Conservation (phyloP, 2,113 vertebrate species). For the Odontesthes bonariensis region DNA sequence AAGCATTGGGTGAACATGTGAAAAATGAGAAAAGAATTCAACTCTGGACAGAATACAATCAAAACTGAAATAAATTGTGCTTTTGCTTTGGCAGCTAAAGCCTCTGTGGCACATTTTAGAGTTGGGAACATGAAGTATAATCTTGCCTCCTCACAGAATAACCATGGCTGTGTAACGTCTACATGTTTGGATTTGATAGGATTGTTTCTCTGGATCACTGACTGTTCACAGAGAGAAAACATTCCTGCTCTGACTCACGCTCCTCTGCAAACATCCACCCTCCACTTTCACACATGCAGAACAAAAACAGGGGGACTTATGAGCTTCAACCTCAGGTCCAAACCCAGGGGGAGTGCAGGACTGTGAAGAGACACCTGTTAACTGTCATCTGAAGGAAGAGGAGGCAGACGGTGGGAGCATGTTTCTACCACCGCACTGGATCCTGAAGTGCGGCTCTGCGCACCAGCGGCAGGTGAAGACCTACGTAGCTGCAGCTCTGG, state of each 20-base stretch:
- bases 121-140: not conserved
- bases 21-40: too few relatives aligned
- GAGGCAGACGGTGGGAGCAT: not conserved
- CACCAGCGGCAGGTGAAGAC: constrained; percentile 7
- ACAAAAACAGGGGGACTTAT: not conserved
- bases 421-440: constrained; percentile 46
- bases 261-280: not conserved
- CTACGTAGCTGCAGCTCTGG: constrained; percentile 30
- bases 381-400: too few relatives aligned
- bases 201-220: not conserved
- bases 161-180: not conserved
- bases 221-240: not conserved
- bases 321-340: too few relatives aligned
- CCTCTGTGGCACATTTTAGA: not conserved
- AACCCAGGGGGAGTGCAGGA: not conserved
- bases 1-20: too few relatives aligned
- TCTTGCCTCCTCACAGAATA: not conserved
- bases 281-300: not conserved
- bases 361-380: too few relatives aligned
- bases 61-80: too few relatives aligned
- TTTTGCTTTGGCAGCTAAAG: too few relatives aligned
- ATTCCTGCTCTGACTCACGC: not conserved
- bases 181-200: constrained; percentile 4
- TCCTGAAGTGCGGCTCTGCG: not conserved
- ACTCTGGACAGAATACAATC: too few relatives aligned